phyloP scores from a whole-genome alignment of 2,797 vertebrate genomes.

The Rhadinocentrus ornatus region DNA sequence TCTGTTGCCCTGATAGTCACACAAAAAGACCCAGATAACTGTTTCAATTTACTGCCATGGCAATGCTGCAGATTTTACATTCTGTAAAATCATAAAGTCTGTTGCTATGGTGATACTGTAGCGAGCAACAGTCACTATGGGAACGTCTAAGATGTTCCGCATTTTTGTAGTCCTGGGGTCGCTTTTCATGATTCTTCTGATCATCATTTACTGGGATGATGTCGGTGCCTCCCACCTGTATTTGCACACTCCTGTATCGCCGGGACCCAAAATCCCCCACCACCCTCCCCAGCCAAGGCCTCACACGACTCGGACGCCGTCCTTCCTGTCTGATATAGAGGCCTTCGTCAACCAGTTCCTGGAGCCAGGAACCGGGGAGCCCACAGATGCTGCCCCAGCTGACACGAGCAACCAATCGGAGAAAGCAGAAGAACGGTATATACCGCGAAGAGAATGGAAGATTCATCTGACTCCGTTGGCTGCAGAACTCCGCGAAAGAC shows the following conservation, averaged over 20 bases:
- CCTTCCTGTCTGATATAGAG: constrained; percentile 85
- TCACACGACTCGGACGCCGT: constrained; percentile 61
- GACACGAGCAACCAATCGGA: constrained; percentile 81
- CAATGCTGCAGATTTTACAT: constrained; percentile 33
- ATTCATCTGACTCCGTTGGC: constrained; percentile 82
- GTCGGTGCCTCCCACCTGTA: constrained; percentile 91
- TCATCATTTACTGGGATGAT: constrained; percentile 97
- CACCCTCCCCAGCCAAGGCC: constrained; percentile 63
- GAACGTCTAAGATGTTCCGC: constrained; percentile 90
- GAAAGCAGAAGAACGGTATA: constrained; percentile 79
- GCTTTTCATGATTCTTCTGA: constrained; percentile 92
- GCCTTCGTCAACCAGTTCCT: constrained; percentile 89
- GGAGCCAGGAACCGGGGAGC: constrained; percentile 84
- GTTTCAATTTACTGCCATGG: constrained; percentile 62
- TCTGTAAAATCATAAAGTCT: constrained; percentile 30
- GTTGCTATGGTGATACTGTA: constrained; percentile 69
- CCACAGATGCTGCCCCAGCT: constrained; percentile 64
- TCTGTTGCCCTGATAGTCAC: constrained; percentile 80
- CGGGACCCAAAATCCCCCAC: constrained; percentile 79
- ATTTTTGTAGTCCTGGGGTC: constrained; percentile 92
- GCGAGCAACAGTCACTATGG: constrained; percentile 85
- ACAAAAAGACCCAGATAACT: constrained; percentile 35
- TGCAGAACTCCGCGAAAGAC: constrained; percentile 80
- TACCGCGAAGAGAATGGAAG: constrained; percentile 92
- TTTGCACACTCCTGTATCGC: constrained; percentile 87